Conservation (phyloP, 2,888 invertebrate genomes). For the Tenthredo distinguenda region DNA sequence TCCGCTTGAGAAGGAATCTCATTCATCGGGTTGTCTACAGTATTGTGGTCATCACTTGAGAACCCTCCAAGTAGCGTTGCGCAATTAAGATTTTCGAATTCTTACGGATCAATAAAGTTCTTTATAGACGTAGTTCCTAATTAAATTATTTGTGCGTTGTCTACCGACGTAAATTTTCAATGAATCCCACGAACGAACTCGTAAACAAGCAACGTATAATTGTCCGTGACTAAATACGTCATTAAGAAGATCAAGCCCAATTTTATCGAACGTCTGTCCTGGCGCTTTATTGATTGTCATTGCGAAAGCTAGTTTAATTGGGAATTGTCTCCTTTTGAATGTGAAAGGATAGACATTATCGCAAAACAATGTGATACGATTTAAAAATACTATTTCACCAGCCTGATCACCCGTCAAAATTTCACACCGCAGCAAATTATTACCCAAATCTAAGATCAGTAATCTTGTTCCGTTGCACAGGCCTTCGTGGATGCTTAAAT, state of each 20-base stretch:
- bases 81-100: too few relatives aligned
- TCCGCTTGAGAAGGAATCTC: too few relatives aligned
- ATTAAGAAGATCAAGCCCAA: conserved; percentile 69
- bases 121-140: not conserved
- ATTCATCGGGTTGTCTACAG: too few relatives aligned
- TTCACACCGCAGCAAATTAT: conserved; percentile 51
- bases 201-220: conserved; percentile 68
- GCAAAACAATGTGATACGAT: conserved; percentile 53
- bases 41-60: too few relatives aligned
- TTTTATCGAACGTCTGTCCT: conserved; percentile 70
- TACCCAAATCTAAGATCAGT: conserved; percentile 45
- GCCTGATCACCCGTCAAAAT: conserved; percentile 53
- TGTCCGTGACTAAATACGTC: conserved; percentile 71
- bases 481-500: conserved; percentile 51
- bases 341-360: conserved; percentile 57
- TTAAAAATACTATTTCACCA: conserved; percentile 52
- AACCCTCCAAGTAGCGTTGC: too few relatives aligned
- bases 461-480: conserved; percentile 53
- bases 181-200: not conserved
- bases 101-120: not conserved
- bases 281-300: conserved; percentile 73
- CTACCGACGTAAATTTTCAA: not conserved
- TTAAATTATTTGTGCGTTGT: not conserved
- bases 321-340: conserved; percentile 67
- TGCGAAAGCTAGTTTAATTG: conserved; percentile 66